phyloP scores from a whole-genome alignment of 2,888 invertebrate species.

The Julus scanicus region DNA sequence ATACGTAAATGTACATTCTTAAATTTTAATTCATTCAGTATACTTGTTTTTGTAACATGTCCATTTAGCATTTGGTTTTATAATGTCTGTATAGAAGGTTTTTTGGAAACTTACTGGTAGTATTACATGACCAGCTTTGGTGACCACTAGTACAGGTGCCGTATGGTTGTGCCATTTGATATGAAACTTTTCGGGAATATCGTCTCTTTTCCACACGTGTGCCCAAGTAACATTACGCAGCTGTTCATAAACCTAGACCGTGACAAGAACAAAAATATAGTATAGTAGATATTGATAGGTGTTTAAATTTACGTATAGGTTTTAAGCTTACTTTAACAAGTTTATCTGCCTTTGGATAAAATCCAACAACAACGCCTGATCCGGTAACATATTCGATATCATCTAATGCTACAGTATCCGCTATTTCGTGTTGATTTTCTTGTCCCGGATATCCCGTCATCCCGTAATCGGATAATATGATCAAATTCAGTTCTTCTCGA shows the following conservation, averaged over 20 bases:
- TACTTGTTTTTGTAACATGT: too few relatives aligned
- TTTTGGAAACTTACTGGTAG: neutral
- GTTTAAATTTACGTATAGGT: neutral
- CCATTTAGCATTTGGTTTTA: too few relatives aligned
- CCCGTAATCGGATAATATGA: constrained; percentile 65
- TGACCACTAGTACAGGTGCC: constrained; percentile 63
- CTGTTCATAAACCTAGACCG: constrained; percentile 5
- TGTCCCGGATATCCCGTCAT: constrained; percentile 63
- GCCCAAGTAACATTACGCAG: neutral
- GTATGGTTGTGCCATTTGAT: constrained; percentile 64
- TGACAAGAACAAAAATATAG: neutral
- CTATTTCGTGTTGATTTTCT: constrained; percentile 60
- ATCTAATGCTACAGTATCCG: constrained; percentile 61
- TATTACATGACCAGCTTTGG: constrained; percentile 63
- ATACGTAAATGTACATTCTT: neutral
- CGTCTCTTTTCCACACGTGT: constrained; percentile 62
- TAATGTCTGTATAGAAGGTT: too few relatives aligned
- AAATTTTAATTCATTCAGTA: neutral
- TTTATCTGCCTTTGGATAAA: constrained; percentile 61
- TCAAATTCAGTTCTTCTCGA: constrained; percentile 62
- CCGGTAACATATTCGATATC: constrained; percentile 62
- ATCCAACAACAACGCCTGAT: constrained; percentile 62
- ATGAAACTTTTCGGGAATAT: constrained; percentile 64
- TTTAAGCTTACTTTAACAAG: constrained; percentile 59
- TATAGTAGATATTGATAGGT: too few relatives aligned